phyloP scores from a whole-genome alignment of 2,888 invertebrate genomes.

The Eumerus sabulonum region DNA sequence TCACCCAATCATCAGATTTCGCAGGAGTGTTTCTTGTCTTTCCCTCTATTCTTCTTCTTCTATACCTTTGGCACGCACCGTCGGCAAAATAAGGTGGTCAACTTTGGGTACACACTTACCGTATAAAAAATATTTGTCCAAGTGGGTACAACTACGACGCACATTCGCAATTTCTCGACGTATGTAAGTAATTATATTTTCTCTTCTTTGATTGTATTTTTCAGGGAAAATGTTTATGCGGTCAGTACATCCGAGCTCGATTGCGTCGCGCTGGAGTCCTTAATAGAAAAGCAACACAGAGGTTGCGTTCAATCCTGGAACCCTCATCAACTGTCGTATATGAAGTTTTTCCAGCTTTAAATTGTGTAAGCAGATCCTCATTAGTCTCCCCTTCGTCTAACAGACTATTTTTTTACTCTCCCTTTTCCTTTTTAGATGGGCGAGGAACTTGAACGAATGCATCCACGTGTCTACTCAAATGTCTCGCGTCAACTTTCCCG shows the following conservation, averaged over 20 bases:
- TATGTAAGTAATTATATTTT: too few relatives aligned
- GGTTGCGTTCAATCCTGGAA: conserved; percentile 82
- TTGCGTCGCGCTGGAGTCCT: conserved; percentile 87
- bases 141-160: too few relatives aligned
- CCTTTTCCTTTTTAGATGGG: conserved; percentile 80
- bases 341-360: conserved; percentile 84
- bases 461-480: conserved; percentile 87
- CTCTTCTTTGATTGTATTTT: not conserved
- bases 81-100: too few relatives aligned
- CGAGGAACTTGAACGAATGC: conserved; percentile 87
- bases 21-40: too few relatives aligned
- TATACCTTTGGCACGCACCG: too few relatives aligned
- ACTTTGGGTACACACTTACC: too few relatives aligned
- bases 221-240: conserved; percentile 86
- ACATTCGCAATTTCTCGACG: too few relatives aligned
- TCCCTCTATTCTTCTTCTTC: too few relatives aligned
- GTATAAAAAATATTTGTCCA: too few relatives aligned
- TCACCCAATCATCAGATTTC: too few relatives aligned
- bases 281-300: conserved; percentile 86
- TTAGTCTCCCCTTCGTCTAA: conserved; percentile 8
- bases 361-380: conserved; percentile 78
- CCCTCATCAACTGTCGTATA: conserved; percentile 80
- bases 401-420: conserved; percentile 10
- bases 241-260: conserved; percentile 87
- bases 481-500: conserved; percentile 87